These are phyloP conservation scores for Athetis lepigone DNA, from an alignment of 2,888 invertebrate species.

Conservation along the genomic window DNA sequence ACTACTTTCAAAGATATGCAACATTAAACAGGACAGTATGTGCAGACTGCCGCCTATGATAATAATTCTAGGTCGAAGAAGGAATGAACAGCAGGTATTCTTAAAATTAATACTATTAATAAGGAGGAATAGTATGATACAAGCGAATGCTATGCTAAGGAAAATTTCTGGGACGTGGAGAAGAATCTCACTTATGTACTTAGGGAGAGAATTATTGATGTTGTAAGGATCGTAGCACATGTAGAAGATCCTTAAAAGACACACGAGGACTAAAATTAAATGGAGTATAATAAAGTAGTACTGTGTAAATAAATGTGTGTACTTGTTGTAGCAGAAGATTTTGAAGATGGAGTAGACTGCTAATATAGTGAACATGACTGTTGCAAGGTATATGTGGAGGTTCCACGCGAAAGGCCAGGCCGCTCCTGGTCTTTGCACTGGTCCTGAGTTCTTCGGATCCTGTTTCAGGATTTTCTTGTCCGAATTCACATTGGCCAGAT, in stretches of 20 bases:
- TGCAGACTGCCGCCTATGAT: slow-evolving; percentile 95
- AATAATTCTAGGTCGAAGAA: slow-evolving; percentile 95
- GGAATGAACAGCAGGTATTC: slow-evolving; percentile 92
- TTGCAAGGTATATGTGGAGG: slow-evolving; percentile 96
- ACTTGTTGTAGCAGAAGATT: slow-evolving; percentile 95
- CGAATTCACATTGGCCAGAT: slow-evolving; percentile 91
- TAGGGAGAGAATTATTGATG: slow-evolving; percentile 94
- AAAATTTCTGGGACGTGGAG: slow-evolving; percentile 96
- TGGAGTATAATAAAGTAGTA: slow-evolving; percentile 97
- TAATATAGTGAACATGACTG: slow-evolving; percentile 95
- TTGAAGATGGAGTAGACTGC: slow-evolving; percentile 96
- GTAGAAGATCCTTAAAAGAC: slow-evolving; percentile 95
- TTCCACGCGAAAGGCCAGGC: slow-evolving; percentile 97
- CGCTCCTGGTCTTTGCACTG: slow-evolving; percentile 87
- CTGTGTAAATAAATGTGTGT: slow-evolving; percentile 96
- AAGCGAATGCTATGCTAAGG: slow-evolving; percentile 96
- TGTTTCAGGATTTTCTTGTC: slow-evolving; percentile 86
- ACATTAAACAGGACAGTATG: slow-evolving; percentile 94
- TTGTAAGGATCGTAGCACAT: slow-evolving; percentile 98
- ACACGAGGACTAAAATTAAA: slow-evolving; percentile 95
- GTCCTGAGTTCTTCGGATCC: slow-evolving; percentile 80
- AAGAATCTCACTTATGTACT: slow-evolving; percentile 94
- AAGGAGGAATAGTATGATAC: slow-evolving; percentile 95
- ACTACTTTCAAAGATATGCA: slow-evolving; percentile 94
- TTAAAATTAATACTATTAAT: slow-evolving; percentile 95